Evolutionary conservation across 2,888 invertebrate species (phyloP), one percentile per base, ranked within the genome.

Genomic region (Coremacera marginata): DNA sequence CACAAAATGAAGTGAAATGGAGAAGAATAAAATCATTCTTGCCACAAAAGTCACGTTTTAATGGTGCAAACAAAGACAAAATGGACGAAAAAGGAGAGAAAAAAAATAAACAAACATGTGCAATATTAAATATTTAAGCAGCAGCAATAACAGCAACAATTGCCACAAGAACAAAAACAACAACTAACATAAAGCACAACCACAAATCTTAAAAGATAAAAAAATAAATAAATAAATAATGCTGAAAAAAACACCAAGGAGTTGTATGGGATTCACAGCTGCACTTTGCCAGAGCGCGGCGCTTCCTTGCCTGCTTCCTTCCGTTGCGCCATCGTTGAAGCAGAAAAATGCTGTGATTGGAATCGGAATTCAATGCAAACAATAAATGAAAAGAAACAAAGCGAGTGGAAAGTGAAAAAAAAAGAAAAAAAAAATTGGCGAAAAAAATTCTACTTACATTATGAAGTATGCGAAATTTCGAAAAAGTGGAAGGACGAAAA

Each of bases 271-370:
- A 27, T 63, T 14, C 22, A 22, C 73, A 68, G 68, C 68, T 68
- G 51, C 27, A 51, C 68, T 51, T 63, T 60, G 27, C 25, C 25
- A 68, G 51, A 49, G 22, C 14, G 19, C 16, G 44, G 8, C 16
- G 44, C 67, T 34, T 16, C 16, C 22, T 62, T 72, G 60, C 51
- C 60, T 67, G 75, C n/a, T 57, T 63, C 67, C 75, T 60, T 16
- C 25, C 34, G 34, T 63, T 27, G 63, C 70, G 75, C 70, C 37
- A 27, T 25, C 31, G 57, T 14, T 77, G 72, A 70, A 73, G 74
- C 70, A 77, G 76, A 77, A 79, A 60, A 65, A 37, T 49, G 37
- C 70, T 22, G 76, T 78, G 79, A 78, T 79, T 79, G 77, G 74
- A 77, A 80, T 70, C 67, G 77, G 63, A 75, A 71, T 74, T 49